Evolutionary conservation across 2,888 invertebrate genomes (phyloP).

Genomic region (Drosophila acutilabella): DNA sequence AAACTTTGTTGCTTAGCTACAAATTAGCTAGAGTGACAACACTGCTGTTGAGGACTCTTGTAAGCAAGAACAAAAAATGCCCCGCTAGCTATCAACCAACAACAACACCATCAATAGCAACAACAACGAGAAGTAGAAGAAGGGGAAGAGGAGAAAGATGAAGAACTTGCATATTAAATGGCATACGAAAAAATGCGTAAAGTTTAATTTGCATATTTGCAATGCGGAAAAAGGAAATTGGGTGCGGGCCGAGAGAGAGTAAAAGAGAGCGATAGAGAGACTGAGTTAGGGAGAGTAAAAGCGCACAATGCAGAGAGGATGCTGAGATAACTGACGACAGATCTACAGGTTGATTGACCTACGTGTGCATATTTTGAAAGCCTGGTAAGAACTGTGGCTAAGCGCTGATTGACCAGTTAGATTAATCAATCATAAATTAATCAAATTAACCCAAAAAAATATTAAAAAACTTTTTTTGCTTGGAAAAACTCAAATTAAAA

Average conservation of each 20-base stretch:
- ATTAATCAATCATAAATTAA: too few species aligned
- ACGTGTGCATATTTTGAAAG: too few species aligned
- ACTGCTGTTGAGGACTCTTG: conserved; percentile 21
- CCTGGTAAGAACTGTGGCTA: too few species aligned
- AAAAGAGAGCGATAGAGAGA: not conserved
- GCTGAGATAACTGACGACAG: conserved; percentile 4
- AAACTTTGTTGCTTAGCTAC: too few species aligned
- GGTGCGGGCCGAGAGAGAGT: not conserved
- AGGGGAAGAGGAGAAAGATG: too few species aligned
- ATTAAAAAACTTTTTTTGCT: too few species aligned
- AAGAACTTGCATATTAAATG: conserved; percentile 51
- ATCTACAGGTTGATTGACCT: conserved; percentile 40
- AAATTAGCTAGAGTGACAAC: not conserved
- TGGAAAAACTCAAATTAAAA: too few species aligned
- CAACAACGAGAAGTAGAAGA: conserved; percentile 5
- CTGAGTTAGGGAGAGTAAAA: not conserved
- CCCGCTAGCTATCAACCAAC: conserved; percentile 52
- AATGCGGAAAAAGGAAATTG: conserved; percentile 53
- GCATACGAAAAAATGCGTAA: conserved; percentile 50
- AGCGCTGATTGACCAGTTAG: too few species aligned
- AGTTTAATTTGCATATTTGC: conserved; percentile 65
- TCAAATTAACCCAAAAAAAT: too few species aligned
- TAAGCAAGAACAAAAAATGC: conserved; percentile 33
- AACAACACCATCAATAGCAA: conserved; percentile 44
- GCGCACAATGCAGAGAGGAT: not conserved